Evolutionary conservation across 2,113 vertebrate species (phyloP), one percentile per base, ranked within the genome.

Genomic region (Rana temporaria): DNA sequence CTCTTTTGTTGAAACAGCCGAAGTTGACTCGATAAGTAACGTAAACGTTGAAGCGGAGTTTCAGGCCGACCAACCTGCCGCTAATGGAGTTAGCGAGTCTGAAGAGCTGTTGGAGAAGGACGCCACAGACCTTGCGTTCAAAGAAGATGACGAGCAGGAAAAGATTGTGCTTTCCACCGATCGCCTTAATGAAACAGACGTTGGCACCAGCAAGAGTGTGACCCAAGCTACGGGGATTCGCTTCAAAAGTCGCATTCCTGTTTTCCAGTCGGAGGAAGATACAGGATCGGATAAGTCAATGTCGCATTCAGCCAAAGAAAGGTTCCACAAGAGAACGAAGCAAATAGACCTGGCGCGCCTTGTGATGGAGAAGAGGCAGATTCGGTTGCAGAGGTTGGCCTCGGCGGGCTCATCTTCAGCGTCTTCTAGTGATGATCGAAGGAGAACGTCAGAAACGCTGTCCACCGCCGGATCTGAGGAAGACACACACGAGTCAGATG

Each of bases 401-500:
- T 98, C 96, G 0, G 94, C 93, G 3, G 95, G 95, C 0, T 98
- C 97, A 0, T 98, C 96, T 3, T 96, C 95, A 0, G 82, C 95
- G 1, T 98, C 97, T 18, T 98, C 96, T 68, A 97, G 94, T 0
- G 96, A 97, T 0, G 96, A 96, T 67, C 92, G 90, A 60, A 91
- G 87, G 0, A 88, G 92, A 0, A 91, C 93, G 4, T 98, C 97
- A 0, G 96, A 97, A 87, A 97, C 95, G 0, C 87, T 95, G 55
- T 97, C 96, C 0, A 94, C 93, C 64, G 93, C 95, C 0, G 96
- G 95, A n/a, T 98, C 96, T 0, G 96, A 99, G 89, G 97, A 99
- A 87, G 96, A 98, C 88, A 94, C 92, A 0, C 95, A 94, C 0
- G 91, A 95, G 87, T 95, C 94, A 0, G 96, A 97, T 0, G 96